phyloP scores from a whole-genome alignment of 2,797 vertebrate genomes.

The Scyliorhinus canicula region DNA sequence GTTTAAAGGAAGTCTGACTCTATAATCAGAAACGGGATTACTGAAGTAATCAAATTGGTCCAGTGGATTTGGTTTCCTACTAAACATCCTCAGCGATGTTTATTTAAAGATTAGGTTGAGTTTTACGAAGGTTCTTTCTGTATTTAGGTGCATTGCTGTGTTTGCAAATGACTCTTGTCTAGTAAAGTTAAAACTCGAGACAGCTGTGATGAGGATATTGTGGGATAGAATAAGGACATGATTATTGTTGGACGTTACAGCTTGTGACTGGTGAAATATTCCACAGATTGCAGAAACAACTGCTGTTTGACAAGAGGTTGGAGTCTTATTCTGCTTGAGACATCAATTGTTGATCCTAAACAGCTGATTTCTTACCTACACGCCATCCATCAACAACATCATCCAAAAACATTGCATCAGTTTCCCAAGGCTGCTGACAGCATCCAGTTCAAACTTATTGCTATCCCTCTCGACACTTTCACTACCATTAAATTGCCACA shows the following conservation, averaged over 20 bases:
- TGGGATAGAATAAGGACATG: neutral
- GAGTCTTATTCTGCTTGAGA: neutral
- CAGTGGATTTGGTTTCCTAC: constrained; percentile 36
- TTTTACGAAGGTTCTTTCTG: constrained; percentile 23
- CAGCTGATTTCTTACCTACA: neutral
- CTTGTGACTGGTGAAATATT: neutral
- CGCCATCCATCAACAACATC: neutral
- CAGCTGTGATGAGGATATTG: constrained; percentile 1
- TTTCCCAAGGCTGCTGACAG: neutral
- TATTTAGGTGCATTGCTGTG: constrained; percentile 22
- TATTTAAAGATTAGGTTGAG: constrained; percentile 19
- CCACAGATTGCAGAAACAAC: neutral
- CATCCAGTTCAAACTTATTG: neutral
- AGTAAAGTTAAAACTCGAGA: neutral
- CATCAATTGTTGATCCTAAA: neutral
- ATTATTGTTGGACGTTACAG: neutral
- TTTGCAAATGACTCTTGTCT: constrained; percentile 24
- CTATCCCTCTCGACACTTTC: neutral
- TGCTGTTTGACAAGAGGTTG: neutral
- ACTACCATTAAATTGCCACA: neutral
- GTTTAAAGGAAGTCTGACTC: constrained; percentile 36
- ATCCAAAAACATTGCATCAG: neutral
- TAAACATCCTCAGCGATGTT: constrained; percentile 20
- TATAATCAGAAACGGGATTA: constrained; percentile 26
- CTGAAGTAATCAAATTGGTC: constrained; percentile 37